A percentile compares a stretch with the other conserved stretches of the same genome.
Conservation (phyloP, 1,140 invertebrate species). For the Neodiprion lecontei region DNA sequence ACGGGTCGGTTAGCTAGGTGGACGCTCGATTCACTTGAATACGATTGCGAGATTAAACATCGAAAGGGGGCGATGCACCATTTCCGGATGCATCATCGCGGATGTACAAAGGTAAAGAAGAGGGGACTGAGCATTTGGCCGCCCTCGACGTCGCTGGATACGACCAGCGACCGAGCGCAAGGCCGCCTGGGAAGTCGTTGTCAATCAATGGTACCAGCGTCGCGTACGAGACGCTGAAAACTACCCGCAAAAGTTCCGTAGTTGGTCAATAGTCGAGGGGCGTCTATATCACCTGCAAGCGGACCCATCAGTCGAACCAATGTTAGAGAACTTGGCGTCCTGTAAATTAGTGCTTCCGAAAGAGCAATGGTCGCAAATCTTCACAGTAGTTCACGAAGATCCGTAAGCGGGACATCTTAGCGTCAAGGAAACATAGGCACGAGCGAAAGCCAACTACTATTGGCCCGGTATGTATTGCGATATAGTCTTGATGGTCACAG, state of each 20-base stretch:
- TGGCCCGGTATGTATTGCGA: slow-evolving; percentile 38
- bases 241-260: background rate
- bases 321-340: background rate
- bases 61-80: slow-evolving; percentile 29
- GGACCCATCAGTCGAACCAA: background rate
- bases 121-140: too few relatives aligned
- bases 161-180: too few relatives aligned
- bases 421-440: slow-evolving; percentile 29
- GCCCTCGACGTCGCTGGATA: too few relatives aligned
- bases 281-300: background rate
- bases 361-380: slow-evolving; percentile 18
- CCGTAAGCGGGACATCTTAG: slow-evolving; percentile 42
- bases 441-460: slow-evolving; percentile 36
- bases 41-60: slow-evolving; percentile 33
- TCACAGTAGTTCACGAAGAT: slow-evolving; percentile 36
- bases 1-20: slow-evolving; percentile 42
- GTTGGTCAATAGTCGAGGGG: slow-evolving; percentile 9
- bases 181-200: too few relatives aligned
- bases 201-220: background rate
- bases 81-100: slow-evolving; percentile 25
- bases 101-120: background rate
- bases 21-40: slow-evolving; percentile 29
- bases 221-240: background rate
- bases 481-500: slow-evolving; percentile 24
- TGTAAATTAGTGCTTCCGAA: slow-evolving; percentile 28